phyloP scores from a whole-genome alignment of 2,797 vertebrate genomes.

The Liasis olivaceus region DNA sequence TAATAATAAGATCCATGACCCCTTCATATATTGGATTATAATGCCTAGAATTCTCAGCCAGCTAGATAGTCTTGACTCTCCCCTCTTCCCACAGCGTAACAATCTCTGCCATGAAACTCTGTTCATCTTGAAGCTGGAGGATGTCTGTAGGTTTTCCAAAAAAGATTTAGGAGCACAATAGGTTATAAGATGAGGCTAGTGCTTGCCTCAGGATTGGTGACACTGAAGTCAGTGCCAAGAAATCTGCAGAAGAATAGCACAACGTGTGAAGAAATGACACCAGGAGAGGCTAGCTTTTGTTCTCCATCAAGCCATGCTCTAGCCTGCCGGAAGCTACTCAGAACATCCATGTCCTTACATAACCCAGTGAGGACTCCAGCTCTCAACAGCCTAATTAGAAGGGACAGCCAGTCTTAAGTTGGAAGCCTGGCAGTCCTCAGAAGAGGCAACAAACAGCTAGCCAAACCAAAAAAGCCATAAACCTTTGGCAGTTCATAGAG shows the following conservation, averaged over 20 bases:
- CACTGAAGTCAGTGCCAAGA: neutral
- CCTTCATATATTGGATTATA: neutral
- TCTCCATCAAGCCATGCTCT: neutral
- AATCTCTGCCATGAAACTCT: neutral
- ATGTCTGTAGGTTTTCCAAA: neutral
- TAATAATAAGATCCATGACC: neutral
- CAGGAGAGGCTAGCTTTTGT: neutral
- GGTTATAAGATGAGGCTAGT: slow-evolving; percentile 4
- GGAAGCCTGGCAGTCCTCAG: neutral
- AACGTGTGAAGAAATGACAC: neutral
- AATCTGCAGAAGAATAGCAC: neutral
- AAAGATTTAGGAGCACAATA: neutral
- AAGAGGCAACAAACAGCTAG: neutral
- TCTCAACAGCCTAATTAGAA: slow-evolving; percentile 17
- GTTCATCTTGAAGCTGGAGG: neutral
- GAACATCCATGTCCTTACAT: neutral
- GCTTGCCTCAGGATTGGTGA: accelerated
- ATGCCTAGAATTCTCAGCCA: neutral
- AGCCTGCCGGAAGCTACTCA: slow-evolving; percentile 12
- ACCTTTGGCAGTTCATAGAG: neutral
- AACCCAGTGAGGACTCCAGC: neutral
- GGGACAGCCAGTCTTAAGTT: neutral
- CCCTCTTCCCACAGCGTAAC: neutral
- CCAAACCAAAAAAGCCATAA: neutral
- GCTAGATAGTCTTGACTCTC: neutral